Base-by-base conservation (phyloP, 2,113 vertebrate genomes). In the Zosterops borbonicus region DNA sequence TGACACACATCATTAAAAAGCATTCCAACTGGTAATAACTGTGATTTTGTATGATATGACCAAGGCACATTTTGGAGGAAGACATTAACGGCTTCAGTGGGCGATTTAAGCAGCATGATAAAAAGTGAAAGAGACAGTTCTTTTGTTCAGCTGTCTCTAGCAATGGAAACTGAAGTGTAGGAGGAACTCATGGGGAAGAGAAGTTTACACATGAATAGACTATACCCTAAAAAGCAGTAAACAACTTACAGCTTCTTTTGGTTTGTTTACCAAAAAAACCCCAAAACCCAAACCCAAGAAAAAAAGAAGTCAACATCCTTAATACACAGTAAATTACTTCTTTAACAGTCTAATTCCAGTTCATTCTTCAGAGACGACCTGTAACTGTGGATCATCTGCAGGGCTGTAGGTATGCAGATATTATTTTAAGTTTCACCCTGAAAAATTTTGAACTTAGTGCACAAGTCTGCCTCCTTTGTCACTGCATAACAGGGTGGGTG, bases 111-210 rank as follows among this genome's bases (percentile, higher is more conserved):
- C 67, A 71, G 71, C 59, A 50, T 64, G 90, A 95, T 47, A 73
- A 47, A 31, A 85, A 93, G 70, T 55, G 37, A 47, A 82, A 56
- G 77, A 84, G 92, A 70, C 65, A 75, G 44, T 59, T 78, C 74
- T 60, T 95, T 96, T 94, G 78, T 94, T 95, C 42, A 88, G 80
- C 89, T 92, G 71, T 96, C 85, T 92, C 83, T 67, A 74, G 93
- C 88, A 95, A 79, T 53, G 95, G 91, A 84, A 69, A 73, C 60
- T 58, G 47, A 25, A 58, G 58, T 12, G 37, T 11, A 60, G 29
- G 31, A 83, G 83, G 71, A 95, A 95, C 21, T 78, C 75, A 87
- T 2, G 62, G 87, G 50, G 83, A 70, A 95, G 82, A 94, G 59
- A 67, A 59, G 55, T 82, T 89, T 76, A 87, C 94, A 88, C 90